phyloP scores from a whole-genome alignment of 2,888 invertebrate genomes.

The Agriotes lineatus region DNA sequence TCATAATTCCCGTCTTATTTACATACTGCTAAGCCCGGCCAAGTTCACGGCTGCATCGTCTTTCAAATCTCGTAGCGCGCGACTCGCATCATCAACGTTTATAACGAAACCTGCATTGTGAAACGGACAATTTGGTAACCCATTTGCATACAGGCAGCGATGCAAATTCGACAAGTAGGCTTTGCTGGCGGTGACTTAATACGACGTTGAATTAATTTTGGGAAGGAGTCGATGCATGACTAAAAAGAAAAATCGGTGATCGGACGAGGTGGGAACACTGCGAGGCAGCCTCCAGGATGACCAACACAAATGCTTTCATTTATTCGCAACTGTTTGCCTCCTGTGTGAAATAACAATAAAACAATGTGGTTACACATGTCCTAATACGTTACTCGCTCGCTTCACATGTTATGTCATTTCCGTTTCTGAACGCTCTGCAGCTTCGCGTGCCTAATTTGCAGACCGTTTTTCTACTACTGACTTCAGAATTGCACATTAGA shows the following conservation, averaged over 20 bases:
- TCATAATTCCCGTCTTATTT: slow-evolving; percentile 30
- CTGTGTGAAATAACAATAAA: slow-evolving; percentile 2
- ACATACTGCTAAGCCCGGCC: slow-evolving; percentile 26
- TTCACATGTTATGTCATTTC: slow-evolving; percentile 20
- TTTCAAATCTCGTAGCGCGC: slow-evolving; percentile 23
- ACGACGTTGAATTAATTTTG: background rate
- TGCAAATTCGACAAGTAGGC: slow-evolving; percentile 20
- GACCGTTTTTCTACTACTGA: background rate
- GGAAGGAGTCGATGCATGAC: too few species aligned
- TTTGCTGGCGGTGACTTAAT: background rate
- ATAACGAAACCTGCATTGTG: slow-evolving; percentile 4
- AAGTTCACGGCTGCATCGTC: slow-evolving; percentile 32
- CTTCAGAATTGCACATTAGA: background rate
- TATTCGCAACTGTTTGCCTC: background rate
- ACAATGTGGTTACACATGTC: slow-evolving; percentile 7
- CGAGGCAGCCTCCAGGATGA: background rate
- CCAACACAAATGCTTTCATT: background rate
- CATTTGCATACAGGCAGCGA: slow-evolving; percentile 24
- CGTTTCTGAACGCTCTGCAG: slow-evolving; percentile 16
- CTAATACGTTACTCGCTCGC: background rate
- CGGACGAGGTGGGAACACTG: too few species aligned
- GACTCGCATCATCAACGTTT: slow-evolving; percentile 7
- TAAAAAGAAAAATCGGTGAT: too few species aligned
- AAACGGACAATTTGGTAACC: slow-evolving; percentile 12
- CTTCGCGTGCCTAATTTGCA: slow-evolving; percentile 7